phyloP scores from a whole-genome alignment of 2,113 vertebrate genomes.

The Rhinichthys klamathensis region DNA sequence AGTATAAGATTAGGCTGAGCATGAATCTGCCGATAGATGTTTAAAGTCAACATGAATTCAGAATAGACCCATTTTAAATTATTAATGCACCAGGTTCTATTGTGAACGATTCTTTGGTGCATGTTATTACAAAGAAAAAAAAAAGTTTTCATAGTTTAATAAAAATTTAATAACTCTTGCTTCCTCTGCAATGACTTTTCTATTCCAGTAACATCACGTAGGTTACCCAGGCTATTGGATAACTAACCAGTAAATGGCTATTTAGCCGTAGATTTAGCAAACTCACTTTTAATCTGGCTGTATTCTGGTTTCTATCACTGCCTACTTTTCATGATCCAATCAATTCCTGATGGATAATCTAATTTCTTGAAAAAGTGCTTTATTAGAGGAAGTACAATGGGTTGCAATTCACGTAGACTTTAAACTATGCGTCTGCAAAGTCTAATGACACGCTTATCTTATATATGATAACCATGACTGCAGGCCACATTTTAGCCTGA shows the following conservation, averaged over 20 bases:
- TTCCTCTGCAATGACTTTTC: not conserved
- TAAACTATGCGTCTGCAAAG: not conserved
- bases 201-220: not conserved
- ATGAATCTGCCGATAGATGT: not conserved
- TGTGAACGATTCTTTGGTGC: not conserved
- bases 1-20: not conserved
- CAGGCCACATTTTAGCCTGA: not conserved
- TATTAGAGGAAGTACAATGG: not conserved
- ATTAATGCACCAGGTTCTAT: not conserved
- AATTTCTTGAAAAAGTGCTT: not conserved
- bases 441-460: not conserved
- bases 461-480: slow-evolving; percentile 4
- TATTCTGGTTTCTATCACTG: not conserved
- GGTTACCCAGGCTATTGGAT: not conserved
- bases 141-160: not conserved
- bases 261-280: not conserved
- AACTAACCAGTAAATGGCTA: not conserved
- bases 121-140: too few species aligned
- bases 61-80: not conserved
- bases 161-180: not conserved
- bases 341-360: not conserved
- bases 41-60: not conserved
- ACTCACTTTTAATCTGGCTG: not conserved
- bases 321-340: not conserved
- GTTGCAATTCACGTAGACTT: not conserved